These are phyloP conservation scores for Eurois occulta DNA, from an alignment of 2,888 invertebrate species.

Conservation along the genomic window DNA sequence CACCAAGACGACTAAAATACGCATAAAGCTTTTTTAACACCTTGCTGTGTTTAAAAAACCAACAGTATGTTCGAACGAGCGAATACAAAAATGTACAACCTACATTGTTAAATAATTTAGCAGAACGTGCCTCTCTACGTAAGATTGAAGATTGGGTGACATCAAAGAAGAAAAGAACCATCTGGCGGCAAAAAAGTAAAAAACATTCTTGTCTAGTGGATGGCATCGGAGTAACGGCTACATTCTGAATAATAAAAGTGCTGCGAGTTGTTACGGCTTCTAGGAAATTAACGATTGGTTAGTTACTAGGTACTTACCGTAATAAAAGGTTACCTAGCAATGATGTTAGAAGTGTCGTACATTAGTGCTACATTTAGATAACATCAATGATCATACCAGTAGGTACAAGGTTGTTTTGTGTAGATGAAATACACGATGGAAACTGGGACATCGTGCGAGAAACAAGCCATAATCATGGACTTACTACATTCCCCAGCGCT, in stretches of 20 bases:
- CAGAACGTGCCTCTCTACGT: neutral
- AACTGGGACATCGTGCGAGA: neutral
- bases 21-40: neutral
- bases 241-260: conserved; percentile 16
- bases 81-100: neutral
- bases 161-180: neutral
- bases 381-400: no score
- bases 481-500: neutral
- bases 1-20: neutral
- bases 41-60: neutral
- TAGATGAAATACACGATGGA: neutral
- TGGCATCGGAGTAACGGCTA: neutral
- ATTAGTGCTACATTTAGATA: conserved; percentile 5
- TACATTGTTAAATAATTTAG: neutral
- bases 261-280: conserved; percentile 18
- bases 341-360: neutral
- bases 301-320: neutral
- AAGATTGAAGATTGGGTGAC: no score
- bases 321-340: conserved; percentile 10
- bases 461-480: neutral
- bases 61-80: neutral
- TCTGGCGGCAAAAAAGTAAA: neutral
- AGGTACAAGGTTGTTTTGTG: neutral
- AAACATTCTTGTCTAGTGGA: neutral
- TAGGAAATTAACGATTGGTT: conserved; percentile 17